phyloP scores from a whole-genome alignment of 2,888 invertebrate species.

The Tachina fera region DNA sequence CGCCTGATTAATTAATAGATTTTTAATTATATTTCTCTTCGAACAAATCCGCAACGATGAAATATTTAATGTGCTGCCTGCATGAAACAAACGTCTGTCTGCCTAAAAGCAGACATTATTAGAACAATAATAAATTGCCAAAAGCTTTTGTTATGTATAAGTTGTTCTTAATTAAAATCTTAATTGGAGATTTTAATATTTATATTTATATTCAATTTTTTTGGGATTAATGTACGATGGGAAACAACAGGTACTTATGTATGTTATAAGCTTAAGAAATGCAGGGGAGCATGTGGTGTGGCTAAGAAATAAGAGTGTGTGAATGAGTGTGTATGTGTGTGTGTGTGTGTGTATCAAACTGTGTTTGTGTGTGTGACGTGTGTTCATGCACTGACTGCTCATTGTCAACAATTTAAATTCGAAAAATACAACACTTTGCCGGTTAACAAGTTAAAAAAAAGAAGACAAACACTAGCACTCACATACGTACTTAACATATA shows the following conservation, averaged over 20 bases:
- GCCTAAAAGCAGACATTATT: neutral
- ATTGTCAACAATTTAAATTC: conserved; percentile 69
- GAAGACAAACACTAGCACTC: conserved; percentile 40
- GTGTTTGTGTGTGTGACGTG: neutral
- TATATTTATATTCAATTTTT: conserved; percentile 35
- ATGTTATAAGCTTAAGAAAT: neutral
- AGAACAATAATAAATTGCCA: conserved; percentile 28
- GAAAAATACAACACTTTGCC: conserved; percentile 67
- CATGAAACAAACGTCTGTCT: neutral
- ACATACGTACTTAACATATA: neutral
- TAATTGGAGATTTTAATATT: conserved; percentile 23
- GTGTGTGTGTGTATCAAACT: no score
- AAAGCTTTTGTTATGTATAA: conserved; percentile 33
- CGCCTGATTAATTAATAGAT: neutral
- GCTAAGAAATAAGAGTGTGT: neutral
- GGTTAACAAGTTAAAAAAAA: conserved; percentile 57
- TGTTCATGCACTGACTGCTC: conserved; percentile 38
- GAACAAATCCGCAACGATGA: neutral
- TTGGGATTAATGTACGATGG: conserved; percentile 40
- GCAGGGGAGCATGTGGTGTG: conserved; percentile 20
- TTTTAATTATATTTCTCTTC: neutral
- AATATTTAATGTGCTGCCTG: neutral
- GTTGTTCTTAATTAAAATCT: conserved; percentile 41
- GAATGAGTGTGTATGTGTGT: neutral
- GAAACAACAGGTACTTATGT: conserved; percentile 20